Percentiles rank a stretch among this genome's conserved stretches.
phyloP scores from a whole-genome alignment of 2,113 vertebrate genomes.

The Himantopus leucocephalus region DNA sequence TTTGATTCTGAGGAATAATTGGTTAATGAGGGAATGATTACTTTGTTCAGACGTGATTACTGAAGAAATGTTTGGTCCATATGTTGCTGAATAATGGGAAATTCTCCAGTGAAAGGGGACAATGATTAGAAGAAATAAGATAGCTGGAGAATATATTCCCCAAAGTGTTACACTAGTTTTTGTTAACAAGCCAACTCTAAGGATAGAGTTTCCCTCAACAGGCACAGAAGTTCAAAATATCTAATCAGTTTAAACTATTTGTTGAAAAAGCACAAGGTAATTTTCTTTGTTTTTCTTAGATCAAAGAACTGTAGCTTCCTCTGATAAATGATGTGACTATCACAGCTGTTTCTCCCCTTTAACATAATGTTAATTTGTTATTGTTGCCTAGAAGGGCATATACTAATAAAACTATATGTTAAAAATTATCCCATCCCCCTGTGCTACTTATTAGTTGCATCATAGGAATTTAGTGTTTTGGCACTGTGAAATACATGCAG shows the following conservation, averaged over 20 bases:
- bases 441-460: background rate
- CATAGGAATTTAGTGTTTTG: background rate
- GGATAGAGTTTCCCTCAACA: conserved; percentile 63
- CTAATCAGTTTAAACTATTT: conserved; percentile 53
- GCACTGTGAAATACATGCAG: background rate
- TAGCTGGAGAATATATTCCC: conserved; percentile 78
- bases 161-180: conserved; percentile 67
- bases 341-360: conserved; percentile 26
- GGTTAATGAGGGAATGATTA: conserved; percentile 81
- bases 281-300: conserved; percentile 60
- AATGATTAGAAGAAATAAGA: conserved; percentile 82
- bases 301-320: conserved; percentile 44
- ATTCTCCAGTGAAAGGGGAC: conserved; percentile 73
- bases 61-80: conserved; percentile 77
- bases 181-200: conserved; percentile 70
- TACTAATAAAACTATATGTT: background rate
- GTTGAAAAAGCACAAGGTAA: conserved; percentile 48
- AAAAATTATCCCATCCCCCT: background rate
- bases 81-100: conserved; percentile 78
- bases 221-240: conserved; percentile 57
- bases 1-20: conserved; percentile 77
- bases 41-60: conserved; percentile 80
- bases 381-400: background rate
- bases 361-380: conserved; percentile 3
- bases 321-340: conserved; percentile 39